Conservation (phyloP, 1,140 invertebrate genomes). For the Caenorhabditis latens region DNA sequence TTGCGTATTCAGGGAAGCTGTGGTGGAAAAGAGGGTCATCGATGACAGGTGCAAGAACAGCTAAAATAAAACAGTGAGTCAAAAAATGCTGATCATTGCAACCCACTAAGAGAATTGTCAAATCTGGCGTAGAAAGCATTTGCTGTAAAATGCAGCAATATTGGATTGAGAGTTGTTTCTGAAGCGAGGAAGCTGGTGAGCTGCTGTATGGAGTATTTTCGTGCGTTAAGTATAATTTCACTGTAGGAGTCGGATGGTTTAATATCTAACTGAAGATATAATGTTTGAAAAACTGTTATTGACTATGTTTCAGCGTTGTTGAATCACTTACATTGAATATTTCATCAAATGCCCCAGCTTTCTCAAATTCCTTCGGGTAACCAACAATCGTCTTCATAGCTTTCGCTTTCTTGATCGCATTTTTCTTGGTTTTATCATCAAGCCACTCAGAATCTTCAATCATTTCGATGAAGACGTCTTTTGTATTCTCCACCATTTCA, state of each 20-base stretch:
- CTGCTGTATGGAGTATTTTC: neutral
- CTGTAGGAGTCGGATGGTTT: neutral
- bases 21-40: neutral
- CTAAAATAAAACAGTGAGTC: neutral
- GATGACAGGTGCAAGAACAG: neutral
- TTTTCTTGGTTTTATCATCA: neutral
- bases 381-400: neutral
- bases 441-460: neutral
- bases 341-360: neutral
- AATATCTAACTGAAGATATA: neutral
- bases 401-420: neutral
- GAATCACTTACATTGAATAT: neutral
- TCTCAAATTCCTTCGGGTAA: neutral
- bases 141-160: neutral
- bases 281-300: neutral
- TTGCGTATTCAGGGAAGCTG: conserved; percentile 4
- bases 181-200: neutral
- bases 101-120: neutral
- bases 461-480: neutral
- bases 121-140: neutral
- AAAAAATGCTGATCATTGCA: no score
- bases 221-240: neutral
- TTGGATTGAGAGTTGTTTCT: neutral
- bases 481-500: neutral
- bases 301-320: neutral